A percentile compares a stretch with the other conserved stretches of the same genome.
Evolutionary conservation across 2,113 vertebrate genomes (phyloP).

Genomic region (Azemiops feae): DNA sequence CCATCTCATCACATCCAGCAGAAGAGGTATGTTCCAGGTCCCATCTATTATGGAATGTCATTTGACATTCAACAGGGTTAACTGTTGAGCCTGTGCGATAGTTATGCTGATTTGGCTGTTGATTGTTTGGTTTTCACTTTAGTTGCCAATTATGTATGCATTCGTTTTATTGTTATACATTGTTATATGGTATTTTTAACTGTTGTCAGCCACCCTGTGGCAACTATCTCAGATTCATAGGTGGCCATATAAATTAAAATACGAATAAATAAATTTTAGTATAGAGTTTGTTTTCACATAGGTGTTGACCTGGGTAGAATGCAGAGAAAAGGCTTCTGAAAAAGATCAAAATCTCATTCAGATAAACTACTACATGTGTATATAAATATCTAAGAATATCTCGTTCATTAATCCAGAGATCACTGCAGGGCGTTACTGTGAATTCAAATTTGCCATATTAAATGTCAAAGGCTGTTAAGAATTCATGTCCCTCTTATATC

Average conservation of each 20-base stretch:
- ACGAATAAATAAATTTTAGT: neutral
- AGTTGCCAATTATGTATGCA: neutral
- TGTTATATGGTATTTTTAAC: neutral
- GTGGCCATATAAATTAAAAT: neutral
- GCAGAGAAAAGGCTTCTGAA: neutral
- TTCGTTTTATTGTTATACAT: neutral
- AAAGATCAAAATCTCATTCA: neutral
- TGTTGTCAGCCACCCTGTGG: neutral
- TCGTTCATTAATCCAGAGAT: neutral
- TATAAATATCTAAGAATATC: neutral
- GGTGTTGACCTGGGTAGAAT: neutral
- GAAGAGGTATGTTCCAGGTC: neutral
- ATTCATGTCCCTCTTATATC: neutral
- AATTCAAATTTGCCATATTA: neutral
- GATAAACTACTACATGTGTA: neutral
- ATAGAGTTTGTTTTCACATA: neutral
- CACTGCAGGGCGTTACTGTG: neutral
- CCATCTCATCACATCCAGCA: neutral
- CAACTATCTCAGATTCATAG: neutral
- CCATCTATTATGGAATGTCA: neutral
- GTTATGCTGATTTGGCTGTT: neutral
- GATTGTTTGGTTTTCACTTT: neutral
- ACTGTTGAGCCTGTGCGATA: neutral
- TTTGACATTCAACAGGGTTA: neutral
- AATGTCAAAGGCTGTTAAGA: neutral